phyloP scores from a whole-genome alignment of 1,140 invertebrate species.

The Zaprionus lachaisei region DNA sequence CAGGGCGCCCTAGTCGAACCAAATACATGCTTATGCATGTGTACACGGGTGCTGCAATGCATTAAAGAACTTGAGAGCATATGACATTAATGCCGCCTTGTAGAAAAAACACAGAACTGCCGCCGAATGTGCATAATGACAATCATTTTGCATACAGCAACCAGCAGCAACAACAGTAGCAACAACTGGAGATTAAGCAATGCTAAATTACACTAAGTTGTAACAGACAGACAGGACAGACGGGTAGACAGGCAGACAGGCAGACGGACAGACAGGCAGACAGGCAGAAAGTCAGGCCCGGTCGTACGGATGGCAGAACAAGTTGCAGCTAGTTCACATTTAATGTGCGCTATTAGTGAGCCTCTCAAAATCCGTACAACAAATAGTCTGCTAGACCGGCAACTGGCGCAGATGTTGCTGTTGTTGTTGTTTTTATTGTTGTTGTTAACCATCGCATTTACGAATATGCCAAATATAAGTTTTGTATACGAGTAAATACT shows the following conservation, averaged over 20 bases:
- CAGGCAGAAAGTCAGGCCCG: background rate
- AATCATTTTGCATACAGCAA: conserved; percentile 40
- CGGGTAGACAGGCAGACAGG: background rate
- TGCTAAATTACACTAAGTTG: conserved; percentile 53
- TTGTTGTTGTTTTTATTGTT: background rate
- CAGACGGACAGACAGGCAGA: background rate
- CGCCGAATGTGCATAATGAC: conserved; percentile 69
- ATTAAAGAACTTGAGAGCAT: conserved; percentile 56
- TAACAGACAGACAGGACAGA: conserved; percentile 1
- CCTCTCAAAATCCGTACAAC: conserved; percentile 9
- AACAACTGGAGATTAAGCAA: conserved; percentile 40
- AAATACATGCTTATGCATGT: background rate
- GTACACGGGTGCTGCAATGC: conserved; percentile 14
- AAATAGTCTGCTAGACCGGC: background rate
- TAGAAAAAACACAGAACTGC: conserved; percentile 16
- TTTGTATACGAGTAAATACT: background rate
- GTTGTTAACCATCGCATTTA: background rate
- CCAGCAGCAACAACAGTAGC: conserved; percentile 9
- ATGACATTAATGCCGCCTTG: conserved; percentile 61
- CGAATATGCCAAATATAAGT: background rate
- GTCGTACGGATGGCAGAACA: conserved; percentile 41
- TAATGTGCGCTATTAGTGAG: conserved; percentile 45
- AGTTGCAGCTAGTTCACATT: conserved; percentile 51
- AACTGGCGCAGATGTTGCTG: background rate
- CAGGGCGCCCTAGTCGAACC: conserved; percentile 14